phyloP scores from a whole-genome alignment of 2,797 vertebrate genomes.

The Sphaeramia orbicularis region DNA sequence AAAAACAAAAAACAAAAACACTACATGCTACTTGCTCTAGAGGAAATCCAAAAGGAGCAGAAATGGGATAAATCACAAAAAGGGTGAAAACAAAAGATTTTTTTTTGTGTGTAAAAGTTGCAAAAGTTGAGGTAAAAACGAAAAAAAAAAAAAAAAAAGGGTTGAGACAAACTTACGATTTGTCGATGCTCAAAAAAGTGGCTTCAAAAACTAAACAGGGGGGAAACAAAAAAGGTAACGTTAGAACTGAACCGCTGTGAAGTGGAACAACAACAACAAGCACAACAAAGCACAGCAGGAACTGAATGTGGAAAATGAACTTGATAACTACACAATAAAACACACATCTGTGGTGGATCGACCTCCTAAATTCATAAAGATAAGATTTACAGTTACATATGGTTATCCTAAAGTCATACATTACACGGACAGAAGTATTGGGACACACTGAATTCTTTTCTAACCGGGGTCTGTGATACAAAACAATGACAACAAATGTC shows the following conservation, averaged over 20 bases:
- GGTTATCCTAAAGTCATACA: too few species aligned
- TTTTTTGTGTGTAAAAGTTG: slow-evolving; percentile 42
- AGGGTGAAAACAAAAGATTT: slow-evolving; percentile 48
- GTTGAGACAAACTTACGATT: slow-evolving; percentile 83
- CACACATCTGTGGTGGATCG: too few species aligned
- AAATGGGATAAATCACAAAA: slow-evolving; percentile 43
- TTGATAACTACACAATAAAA: too few species aligned
- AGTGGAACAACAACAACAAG: slow-evolving; percentile 7
- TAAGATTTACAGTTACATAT: too few species aligned
- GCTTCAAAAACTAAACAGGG: slow-evolving; percentile 81
- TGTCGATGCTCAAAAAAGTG: slow-evolving; percentile 78
- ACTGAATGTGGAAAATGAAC: background rate
- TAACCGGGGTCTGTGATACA: too few species aligned
- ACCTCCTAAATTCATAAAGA: too few species aligned
- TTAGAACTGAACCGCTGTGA: slow-evolving; percentile 65
- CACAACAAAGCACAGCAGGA: slow-evolving; percentile 15
- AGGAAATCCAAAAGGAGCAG: slow-evolving; percentile 45
- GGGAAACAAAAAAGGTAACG: slow-evolving; percentile 67
- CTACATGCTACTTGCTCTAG: slow-evolving; percentile 61
- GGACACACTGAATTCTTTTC: too few species aligned
- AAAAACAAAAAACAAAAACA: slow-evolving; percentile 10
- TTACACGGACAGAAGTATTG: too few species aligned
- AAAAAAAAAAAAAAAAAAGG: slow-evolving; percentile 50
- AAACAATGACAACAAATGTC: too few species aligned
- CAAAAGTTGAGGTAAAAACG: slow-evolving; percentile 61